These are phyloP conservation scores for Leptodactylus fuscus DNA, from an alignment of 2,113 vertebrate genomes.

Conservation along the genomic window DNA sequence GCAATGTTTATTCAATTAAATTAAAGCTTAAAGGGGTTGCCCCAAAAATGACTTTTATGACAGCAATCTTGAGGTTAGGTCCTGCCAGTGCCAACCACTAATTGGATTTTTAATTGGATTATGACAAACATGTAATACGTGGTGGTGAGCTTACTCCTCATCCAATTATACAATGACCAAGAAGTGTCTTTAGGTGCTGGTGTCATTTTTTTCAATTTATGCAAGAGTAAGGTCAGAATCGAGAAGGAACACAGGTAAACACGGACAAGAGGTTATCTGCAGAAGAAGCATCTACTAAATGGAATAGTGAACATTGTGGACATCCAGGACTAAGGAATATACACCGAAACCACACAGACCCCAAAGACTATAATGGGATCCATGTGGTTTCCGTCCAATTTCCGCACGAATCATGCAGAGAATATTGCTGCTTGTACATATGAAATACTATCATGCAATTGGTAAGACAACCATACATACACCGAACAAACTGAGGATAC, in stretches of 20 bases:
- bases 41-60: not conserved
- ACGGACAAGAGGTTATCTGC: not conserved
- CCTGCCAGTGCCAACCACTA: not conserved
- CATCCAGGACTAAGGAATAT: no score
- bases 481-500: no score
- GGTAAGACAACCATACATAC: no score
- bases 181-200: not conserved
- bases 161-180: constrained; percentile 86
- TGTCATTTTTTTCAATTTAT: not conserved
- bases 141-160: constrained; percentile 78
- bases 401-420: no score
- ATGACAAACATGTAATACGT: constrained; percentile 81
- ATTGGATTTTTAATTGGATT: constrained; percentile 80
- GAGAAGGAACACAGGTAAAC: not conserved
- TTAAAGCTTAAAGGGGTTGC: not conserved
- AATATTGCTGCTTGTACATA: no score
- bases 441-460: no score
- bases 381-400: no score
- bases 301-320: no score
- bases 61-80: not conserved
- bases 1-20: not conserved
- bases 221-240: not conserved
- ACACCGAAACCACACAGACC: no score
- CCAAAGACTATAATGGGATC: no score
- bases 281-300: not conserved